Conservation (phyloP, 64 coral and sea anemone genomes). For the Stichodactyla mertensii region DNA sequence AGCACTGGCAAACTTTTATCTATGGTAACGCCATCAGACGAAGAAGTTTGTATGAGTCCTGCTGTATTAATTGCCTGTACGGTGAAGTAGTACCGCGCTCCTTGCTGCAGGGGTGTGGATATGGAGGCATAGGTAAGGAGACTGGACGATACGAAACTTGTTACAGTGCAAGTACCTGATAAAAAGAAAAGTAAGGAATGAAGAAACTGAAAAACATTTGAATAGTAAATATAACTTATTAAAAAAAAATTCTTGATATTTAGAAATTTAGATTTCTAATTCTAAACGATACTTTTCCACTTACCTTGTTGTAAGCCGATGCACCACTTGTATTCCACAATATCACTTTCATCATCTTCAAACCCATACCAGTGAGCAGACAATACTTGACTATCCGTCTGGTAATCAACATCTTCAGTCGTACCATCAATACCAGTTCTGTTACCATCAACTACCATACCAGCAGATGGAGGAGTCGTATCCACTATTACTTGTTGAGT, state of each 20-base stretch:
- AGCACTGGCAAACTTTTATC: conserved; percentile 57
- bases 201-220: too few relatives aligned
- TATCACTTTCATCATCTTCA: conserved; percentile 56
- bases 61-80: conserved; percentile 78
- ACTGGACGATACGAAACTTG: conserved; percentile 30
- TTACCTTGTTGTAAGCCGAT: conserved; percentile 63
- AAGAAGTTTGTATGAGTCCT: conserved; percentile 47
- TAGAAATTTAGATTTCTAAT: too few relatives aligned
- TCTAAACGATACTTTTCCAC: not conserved
- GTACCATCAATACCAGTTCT: conserved; percentile 2
- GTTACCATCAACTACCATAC: conserved; percentile 71
- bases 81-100: conserved; percentile 59
- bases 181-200: not conserved
- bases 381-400: conserved; percentile 24
- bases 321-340: conserved; percentile 84
- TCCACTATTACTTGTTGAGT: conserved; percentile 77
- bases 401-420: conserved; percentile 61
- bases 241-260: too few relatives aligned
- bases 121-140: conserved; percentile 40
- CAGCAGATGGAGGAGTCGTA: conserved; percentile 61
- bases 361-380: conserved; percentile 76
- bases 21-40: conserved; percentile 82
- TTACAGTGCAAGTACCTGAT: conserved; percentile 58
- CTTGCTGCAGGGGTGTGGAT: conserved; percentile 16
- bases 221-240: too few relatives aligned